Conservation (phyloP, 2,113 vertebrate species). For the Pionites leucogaster region DNA sequence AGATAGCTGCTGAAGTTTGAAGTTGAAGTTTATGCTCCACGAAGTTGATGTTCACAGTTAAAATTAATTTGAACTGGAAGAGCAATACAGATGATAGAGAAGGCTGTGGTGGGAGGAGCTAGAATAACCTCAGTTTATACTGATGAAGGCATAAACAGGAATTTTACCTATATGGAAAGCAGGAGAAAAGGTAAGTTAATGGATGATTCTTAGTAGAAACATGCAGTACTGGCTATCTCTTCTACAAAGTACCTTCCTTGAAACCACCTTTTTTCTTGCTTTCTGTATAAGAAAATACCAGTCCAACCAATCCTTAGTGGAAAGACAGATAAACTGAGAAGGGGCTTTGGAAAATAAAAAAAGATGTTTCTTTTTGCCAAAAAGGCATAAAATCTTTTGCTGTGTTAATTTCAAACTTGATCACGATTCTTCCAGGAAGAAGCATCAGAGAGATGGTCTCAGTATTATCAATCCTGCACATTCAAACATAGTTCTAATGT, state of each 20-base stretch:
- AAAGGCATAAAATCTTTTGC: neutral
- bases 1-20: neutral
- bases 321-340: neutral
- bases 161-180: neutral
- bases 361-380: neutral
- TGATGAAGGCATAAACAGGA: neutral
- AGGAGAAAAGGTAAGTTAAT: neutral
- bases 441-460: neutral
- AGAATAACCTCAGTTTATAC: neutral
- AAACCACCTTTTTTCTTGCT: neutral
- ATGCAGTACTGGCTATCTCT: neutral
- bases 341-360: neutral
- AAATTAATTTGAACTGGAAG: neutral
- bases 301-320: neutral
- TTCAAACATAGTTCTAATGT: neutral
- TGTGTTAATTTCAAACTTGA: neutral
- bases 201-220: neutral
- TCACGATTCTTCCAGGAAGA: rapidly evolving
- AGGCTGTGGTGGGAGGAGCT: neutral
- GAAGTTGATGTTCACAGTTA: neutral
- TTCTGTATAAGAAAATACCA: neutral
- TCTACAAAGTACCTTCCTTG: neutral
- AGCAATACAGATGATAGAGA: neutral
- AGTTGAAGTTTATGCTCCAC: neutral
- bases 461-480: neutral